These are phyloP conservation scores for Eupelmus urozonus DNA, from an alignment of 2,888 invertebrate genomes.

Conservation along the genomic window DNA sequence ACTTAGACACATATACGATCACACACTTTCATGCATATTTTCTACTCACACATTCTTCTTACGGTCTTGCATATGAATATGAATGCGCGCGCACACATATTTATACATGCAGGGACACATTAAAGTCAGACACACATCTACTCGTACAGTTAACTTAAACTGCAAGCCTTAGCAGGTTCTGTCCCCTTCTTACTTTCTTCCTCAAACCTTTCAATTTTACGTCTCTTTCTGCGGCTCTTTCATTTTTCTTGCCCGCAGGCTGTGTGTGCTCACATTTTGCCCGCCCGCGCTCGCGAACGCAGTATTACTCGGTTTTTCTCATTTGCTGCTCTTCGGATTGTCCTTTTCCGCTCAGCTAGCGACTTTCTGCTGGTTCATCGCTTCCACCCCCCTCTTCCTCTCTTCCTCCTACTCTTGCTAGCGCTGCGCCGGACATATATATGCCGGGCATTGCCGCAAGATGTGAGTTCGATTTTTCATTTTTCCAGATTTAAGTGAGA, in stretches of 20 bases:
- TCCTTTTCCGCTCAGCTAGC: slow-evolving; percentile 25
- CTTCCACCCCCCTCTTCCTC: too few species aligned
- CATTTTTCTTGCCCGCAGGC: too few species aligned
- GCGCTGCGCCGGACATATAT: background rate
- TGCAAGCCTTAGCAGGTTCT: too few species aligned
- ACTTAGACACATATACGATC: too few species aligned
- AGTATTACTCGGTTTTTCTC: too few species aligned
- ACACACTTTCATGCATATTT: too few species aligned
- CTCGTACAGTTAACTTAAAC: too few species aligned
- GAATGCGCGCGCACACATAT: background rate
- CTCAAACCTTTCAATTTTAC: slow-evolving; percentile 9
- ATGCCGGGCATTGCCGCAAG: background rate
- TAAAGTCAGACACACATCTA: too few species aligned
- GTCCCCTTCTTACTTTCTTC: background rate
- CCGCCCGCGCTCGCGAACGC: too few species aligned
- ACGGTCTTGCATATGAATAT: background rate
- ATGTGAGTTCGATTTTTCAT: slow-evolving; percentile 37
- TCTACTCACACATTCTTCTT: too few species aligned
- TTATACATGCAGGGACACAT: background rate
- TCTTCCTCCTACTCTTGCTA: too few species aligned
- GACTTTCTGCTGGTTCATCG: slow-evolving; percentile 42
- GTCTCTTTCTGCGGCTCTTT: background rate
- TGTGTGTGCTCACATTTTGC: too few species aligned
- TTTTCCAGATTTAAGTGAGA: slow-evolving; percentile 21
- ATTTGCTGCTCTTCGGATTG: slow-evolving; percentile 2